Percentiles rank a stretch among this genome's conserved stretches.
Conservation (phyloP, 2,113 vertebrate genomes). For the Oplegnathus fasciatus region DNA sequence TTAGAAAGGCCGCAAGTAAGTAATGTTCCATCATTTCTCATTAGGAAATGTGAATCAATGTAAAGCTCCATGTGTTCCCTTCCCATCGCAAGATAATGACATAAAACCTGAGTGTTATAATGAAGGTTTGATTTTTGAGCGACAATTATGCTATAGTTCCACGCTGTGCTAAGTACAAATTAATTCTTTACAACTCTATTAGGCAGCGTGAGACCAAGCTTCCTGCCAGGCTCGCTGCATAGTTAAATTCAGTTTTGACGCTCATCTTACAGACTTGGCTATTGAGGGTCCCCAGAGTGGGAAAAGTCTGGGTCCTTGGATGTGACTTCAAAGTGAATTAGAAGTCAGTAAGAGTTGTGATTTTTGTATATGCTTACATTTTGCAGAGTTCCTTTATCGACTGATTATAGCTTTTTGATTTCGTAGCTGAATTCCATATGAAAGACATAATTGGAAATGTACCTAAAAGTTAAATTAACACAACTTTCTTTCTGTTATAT, state of each 20-base stretch:
- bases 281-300: not conserved
- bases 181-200: constrained; percentile 46
- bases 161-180: constrained; percentile 55
- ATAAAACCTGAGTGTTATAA: constrained; percentile 31
- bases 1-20: constrained; percentile 2
- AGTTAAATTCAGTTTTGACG: constrained; percentile 31
- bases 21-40: constrained; percentile 33
- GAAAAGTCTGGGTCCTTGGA: not conserved
- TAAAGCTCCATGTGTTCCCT: constrained; percentile 10
- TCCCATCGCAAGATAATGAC: constrained; percentile 25
- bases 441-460: not conserved
- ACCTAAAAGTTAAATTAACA: no score
- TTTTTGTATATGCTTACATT: not conserved
- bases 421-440: not conserved
- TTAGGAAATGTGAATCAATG: constrained; percentile 15
- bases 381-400: not conserved
- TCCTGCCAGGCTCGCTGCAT: constrained; percentile 17
- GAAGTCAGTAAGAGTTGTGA: not conserved
- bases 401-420: not conserved
- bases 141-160: constrained; percentile 53
- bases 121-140: constrained; percentile 37
- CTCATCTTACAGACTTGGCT: constrained; percentile 31
- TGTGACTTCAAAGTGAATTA: constrained; percentile 25
- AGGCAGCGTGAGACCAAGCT: constrained; percentile 33
- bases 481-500: not conserved